Evolutionary conservation across 2,888 invertebrate species (phyloP).

Genomic region (Phalangium opilio): DNA sequence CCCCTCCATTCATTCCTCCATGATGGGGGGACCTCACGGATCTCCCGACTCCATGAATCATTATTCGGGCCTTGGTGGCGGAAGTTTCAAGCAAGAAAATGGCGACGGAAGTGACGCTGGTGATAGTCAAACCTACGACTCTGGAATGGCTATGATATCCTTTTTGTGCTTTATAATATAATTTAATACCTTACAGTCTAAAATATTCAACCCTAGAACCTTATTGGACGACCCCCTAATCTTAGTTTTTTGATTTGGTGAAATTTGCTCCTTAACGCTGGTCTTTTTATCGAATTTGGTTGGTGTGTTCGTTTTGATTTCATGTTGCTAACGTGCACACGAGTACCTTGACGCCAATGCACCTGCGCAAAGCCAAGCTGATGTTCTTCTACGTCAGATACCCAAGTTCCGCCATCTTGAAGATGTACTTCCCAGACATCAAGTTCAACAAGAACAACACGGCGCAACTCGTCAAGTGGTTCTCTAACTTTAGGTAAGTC

Average conservation of each 20-base stretch:
- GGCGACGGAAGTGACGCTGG: constrained; percentile 62
- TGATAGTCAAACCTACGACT: constrained; percentile 69
- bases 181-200: no score
- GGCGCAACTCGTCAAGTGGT: constrained; percentile 99
- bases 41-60: constrained; percentile 19
- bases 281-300: no score
- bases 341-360: constrained; percentile 97
- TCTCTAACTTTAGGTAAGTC: constrained; percentile 98
- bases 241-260: no score
- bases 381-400: constrained; percentile 99
- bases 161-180: no score
- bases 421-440: constrained; percentile 99
- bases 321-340: constrained; percentile 53
- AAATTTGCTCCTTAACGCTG: no score
- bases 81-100: constrained; percentile 29
- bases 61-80: constrained; percentile 14
- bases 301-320: constrained; percentile 31
- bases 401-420: constrained; percentile 95
- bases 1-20: constrained; percentile 8
- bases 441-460: constrained; percentile 99
- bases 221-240: no score
- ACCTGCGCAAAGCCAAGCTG: constrained; percentile 98
- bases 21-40: constrained; percentile 12
- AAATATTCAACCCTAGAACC: no score
- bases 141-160: constrained; percentile 90